These are phyloP conservation scores for Catostylus mosaicus DNA, from an alignment of 30 jellyfish, hydroid and myxozoan species.

Conservation along the genomic window DNA sequence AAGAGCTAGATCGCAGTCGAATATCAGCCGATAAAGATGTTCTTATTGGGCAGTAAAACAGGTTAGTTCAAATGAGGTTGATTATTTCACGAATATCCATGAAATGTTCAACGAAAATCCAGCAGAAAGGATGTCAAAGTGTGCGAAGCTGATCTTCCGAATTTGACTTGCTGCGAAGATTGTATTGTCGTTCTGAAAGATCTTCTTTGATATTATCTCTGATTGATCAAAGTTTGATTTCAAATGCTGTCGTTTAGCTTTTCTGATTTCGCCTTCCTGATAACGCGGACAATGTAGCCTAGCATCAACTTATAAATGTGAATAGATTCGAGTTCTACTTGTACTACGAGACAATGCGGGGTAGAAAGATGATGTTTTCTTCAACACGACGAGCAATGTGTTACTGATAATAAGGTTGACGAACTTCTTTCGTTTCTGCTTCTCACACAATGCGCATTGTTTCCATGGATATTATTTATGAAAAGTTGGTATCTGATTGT, in stretches of 20 bases:
- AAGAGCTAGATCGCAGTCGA: not conserved
- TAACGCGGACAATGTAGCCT: not conserved
- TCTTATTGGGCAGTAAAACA: not conserved
- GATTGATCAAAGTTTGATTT: slow-evolving; percentile 1
- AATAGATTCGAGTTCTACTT: not conserved
- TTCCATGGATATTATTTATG: slow-evolving; percentile 73
- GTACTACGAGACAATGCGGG: not conserved
- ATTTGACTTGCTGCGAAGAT: slow-evolving; percentile 11
- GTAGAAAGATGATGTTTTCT: not conserved
- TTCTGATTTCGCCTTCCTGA: not conserved
- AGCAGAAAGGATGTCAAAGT: not conserved
- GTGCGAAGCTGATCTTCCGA: slow-evolving; percentile 6
- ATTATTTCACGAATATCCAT: not conserved
- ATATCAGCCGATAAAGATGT: not conserved
- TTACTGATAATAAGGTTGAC: slow-evolving; percentile 30
- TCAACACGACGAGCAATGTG: slow-evolving; percentile 47
- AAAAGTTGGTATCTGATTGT: slow-evolving; percentile 70
- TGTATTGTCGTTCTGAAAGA: not conserved
- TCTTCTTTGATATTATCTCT: slow-evolving; percentile 13
- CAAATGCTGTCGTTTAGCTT: not conserved
- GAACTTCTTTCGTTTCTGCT: slow-evolving; percentile 18
- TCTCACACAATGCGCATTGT: slow-evolving; percentile 48
- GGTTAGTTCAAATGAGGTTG: slow-evolving; percentile 10
- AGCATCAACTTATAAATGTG: not conserved
- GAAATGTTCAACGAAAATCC: not conserved